These are phyloP conservation scores for Toxonevra muliebris DNA, from an alignment of 2,888 invertebrate genomes.

Conservation along the genomic window DNA sequence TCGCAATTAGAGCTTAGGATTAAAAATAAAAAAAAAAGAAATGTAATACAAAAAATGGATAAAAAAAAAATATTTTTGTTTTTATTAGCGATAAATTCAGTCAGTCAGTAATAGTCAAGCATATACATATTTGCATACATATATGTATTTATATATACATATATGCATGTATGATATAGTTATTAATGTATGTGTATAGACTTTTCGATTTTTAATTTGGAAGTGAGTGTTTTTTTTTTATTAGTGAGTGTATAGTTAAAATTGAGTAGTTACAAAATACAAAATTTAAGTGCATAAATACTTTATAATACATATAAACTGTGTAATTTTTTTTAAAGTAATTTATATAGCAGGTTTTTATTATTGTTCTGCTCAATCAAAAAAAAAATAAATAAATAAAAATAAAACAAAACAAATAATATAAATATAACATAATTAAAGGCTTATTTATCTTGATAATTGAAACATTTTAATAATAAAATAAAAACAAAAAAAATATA, in stretches of 20 bases:
- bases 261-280: not conserved
- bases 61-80: slow-evolving; percentile 14
- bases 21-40: slow-evolving; percentile 11
- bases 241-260: not conserved
- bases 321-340: no score
- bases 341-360: no score
- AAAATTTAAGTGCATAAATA: not conserved
- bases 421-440: not conserved
- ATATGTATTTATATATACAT: not conserved
- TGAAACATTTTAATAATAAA: no score
- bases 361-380: not conserved
- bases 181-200: no score
- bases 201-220: no score
- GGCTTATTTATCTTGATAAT: not conserved
- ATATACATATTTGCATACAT: not conserved
- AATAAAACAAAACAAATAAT: not conserved
- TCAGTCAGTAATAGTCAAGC: not conserved
- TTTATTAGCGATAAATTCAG: not conserved
- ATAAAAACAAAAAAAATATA: slow-evolving; percentile 10
- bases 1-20: slow-evolving; percentile 55
- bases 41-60: slow-evolving; percentile 26
- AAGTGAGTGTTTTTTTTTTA: no score
- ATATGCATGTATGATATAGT: no score
- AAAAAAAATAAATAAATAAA: not conserved
- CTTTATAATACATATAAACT: no score